A percentile compares a stretch with the other conserved stretches of the same genome.
These are phyloP conservation scores for Dioctria linearis DNA, from an alignment of 2,888 invertebrate genomes.

Conservation along the genomic window DNA sequence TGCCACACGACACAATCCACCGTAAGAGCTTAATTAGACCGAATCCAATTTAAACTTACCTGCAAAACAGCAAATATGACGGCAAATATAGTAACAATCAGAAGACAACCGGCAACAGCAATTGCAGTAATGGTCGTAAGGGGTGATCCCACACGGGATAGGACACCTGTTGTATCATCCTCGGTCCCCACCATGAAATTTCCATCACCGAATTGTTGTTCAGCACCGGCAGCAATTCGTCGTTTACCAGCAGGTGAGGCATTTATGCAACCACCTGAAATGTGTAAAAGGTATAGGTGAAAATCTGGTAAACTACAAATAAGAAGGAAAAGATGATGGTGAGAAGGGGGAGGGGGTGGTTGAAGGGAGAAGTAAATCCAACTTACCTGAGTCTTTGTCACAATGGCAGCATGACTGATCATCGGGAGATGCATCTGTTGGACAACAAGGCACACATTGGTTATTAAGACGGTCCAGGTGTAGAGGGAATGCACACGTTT, in stretches of 20 bases:
- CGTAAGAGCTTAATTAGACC: conserved; percentile 23
- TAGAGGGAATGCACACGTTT: conserved; percentile 77
- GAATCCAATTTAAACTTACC: conserved; percentile 71
- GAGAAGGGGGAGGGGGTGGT: background rate
- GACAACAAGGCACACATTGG: conserved; percentile 83
- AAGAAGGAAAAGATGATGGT: too few relatives aligned
- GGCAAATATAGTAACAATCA: conserved; percentile 80
- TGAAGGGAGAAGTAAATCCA: background rate
- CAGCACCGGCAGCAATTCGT: conserved; percentile 76
- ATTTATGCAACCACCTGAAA: conserved; percentile 80
- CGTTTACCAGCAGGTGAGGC: conserved; percentile 83
- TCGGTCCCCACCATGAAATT: conserved; percentile 50
- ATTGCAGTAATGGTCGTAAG: conserved; percentile 79
- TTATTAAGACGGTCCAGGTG: conserved; percentile 81
- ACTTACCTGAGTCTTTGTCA: conserved; percentile 77
- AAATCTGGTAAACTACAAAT: background rate
- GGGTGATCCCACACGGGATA: conserved; percentile 70
- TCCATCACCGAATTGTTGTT: conserved; percentile 65
- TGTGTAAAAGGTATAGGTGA: background rate
- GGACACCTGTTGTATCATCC: conserved; percentile 63
- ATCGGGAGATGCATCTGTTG: conserved; percentile 71
- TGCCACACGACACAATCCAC: background rate
- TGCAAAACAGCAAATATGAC: conserved; percentile 81
- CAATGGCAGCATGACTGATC: conserved; percentile 80
- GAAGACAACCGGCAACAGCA: conserved; percentile 78